A percentile compares a stretch with the other conserved stretches of the same genome.
Evolutionary conservation across 2,888 invertebrate species (phyloP).

Genomic region (Lithophane semibrunnea): DNA sequence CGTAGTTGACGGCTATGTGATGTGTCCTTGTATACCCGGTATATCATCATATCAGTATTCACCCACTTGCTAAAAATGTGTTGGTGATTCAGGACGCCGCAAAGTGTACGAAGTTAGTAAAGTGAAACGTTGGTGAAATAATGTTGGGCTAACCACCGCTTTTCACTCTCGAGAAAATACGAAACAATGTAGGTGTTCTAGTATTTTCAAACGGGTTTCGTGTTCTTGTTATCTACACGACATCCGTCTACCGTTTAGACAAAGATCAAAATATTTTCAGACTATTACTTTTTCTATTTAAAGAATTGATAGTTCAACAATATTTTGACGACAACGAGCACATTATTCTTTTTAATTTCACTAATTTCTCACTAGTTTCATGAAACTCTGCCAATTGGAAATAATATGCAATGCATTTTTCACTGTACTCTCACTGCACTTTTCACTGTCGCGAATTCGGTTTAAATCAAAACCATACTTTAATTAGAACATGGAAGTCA

Average conservation of each 20-base stretch:
- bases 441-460: background rate
- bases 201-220: conserved; percentile 1
- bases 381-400: background rate
- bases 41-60: background rate
- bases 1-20: too few relatives aligned
- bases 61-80: background rate
- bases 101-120: background rate
- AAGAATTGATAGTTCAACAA: background rate
- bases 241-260: background rate
- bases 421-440: too few relatives aligned
- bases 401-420: background rate
- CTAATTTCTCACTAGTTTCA: background rate
- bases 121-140: background rate
- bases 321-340: background rate
- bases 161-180: conserved; percentile 17
- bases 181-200: conserved; percentile 13
- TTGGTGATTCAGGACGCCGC: background rate
- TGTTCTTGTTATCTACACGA: background rate
- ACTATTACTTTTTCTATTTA: background rate
- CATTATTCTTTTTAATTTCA: background rate
- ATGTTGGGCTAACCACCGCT: background rate
- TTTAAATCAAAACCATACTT: background rate
- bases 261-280: background rate
- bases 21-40: too few relatives aligned
- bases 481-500: background rate